Percentiles rank a stretch among this genome's conserved stretches.
Conservation (phyloP, 1,140 invertebrate species). For the Littorina saxatilis region DNA sequence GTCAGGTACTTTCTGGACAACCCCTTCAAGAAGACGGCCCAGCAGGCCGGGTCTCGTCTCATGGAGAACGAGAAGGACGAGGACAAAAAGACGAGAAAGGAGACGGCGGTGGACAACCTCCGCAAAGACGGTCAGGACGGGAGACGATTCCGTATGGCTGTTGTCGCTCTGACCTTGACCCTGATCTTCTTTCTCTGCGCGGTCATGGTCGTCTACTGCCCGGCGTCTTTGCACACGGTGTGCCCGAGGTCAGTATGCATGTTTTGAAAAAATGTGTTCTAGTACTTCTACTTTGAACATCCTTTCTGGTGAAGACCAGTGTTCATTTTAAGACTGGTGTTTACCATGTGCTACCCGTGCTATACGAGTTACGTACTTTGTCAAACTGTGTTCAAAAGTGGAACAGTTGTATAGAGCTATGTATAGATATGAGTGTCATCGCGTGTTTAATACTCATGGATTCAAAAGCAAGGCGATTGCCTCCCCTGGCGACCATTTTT, state of each 20-base stretch:
- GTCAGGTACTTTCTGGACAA: slow-evolving; percentile 16
- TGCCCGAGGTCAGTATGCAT: slow-evolving; percentile 4
- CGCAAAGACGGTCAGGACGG: too few relatives aligned
- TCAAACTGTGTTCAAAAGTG: background rate
- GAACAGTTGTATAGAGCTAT: background rate
- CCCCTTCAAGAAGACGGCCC: background rate
- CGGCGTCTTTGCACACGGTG: background rate
- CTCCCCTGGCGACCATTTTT: too few relatives aligned
- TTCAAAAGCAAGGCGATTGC: too few relatives aligned
- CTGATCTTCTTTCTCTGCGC: background rate
- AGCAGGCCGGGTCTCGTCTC: background rate
- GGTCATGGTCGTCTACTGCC: background rate
- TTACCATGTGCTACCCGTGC: too few relatives aligned
- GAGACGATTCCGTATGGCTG: background rate
- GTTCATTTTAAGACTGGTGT: too few relatives aligned
- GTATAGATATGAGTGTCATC: too few relatives aligned
- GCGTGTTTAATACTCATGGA: too few relatives aligned
- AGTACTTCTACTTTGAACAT: too few relatives aligned
- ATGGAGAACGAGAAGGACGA: slow-evolving; percentile 17
- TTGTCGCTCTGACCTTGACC: slow-evolving; percentile 8
- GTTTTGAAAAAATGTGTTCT: too few relatives aligned
- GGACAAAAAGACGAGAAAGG: background rate
- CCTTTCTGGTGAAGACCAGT: too few relatives aligned
- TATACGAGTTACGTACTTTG: background rate
- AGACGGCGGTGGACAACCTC: background rate